phyloP scores from a whole-genome alignment of 2,888 invertebrate species.

The Neocrepidodera transversa region DNA sequence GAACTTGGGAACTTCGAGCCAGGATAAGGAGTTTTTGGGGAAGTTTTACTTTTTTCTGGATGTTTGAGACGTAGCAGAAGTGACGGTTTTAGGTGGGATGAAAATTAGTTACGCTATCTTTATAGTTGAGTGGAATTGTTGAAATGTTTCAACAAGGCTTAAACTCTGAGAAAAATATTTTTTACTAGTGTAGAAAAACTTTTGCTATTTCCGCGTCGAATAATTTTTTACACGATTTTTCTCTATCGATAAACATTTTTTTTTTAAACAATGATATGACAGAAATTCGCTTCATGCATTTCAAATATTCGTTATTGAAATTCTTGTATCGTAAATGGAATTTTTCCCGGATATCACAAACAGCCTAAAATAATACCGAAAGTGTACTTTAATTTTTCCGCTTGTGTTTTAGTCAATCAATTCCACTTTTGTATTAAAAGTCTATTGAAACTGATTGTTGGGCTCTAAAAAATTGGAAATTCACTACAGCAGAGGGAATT shows the following conservation, averaged over 20 bases:
- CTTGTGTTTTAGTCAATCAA: neutral
- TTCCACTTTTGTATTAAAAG: neutral
- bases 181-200: neutral
- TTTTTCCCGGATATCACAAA: neutral
- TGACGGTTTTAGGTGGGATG: conserved; percentile 5
- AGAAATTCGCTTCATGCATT: neutral
- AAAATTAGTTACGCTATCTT: conserved; percentile 13
- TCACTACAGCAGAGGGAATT: neutral
- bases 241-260: too few relatives aligned
- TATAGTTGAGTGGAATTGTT: neutral
- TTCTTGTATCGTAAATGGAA: neutral
- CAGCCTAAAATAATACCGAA: neutral
- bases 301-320: neutral
- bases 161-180: neutral
- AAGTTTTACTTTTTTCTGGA: conserved; percentile 8
- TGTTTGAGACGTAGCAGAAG: conserved; percentile 8
- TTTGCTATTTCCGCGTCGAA: too few relatives aligned
- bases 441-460: neutral
- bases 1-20: conserved; percentile 15
- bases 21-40: conserved; percentile 22
- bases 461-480: neutral
- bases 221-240: too few relatives aligned
- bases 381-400: neutral
- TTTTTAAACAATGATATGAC: neutral
- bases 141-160: neutral